Conservation (phyloP, 2,888 invertebrate genomes). For the Drosophila melanosoma region DNA sequence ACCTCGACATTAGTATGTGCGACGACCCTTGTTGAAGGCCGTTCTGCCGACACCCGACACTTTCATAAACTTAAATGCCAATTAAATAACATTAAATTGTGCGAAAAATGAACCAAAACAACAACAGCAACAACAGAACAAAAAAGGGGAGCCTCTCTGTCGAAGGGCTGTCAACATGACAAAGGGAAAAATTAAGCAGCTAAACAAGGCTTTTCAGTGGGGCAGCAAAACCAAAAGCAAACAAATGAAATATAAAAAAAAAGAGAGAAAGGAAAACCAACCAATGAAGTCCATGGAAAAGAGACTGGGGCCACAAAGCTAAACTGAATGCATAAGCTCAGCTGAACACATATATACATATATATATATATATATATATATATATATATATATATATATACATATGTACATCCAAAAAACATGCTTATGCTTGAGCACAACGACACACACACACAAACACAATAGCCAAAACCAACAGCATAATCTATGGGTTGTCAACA, state of each 20-base stretch:
- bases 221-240: conserved; percentile 55
- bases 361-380: neutral
- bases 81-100: conserved; percentile 81
- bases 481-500: conserved; percentile 81
- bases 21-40: conserved; percentile 8
- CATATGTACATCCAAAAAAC: conserved; percentile 28
- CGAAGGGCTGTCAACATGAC: conserved; percentile 77
- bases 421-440: conserved; percentile 46
- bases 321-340: conserved; percentile 70
- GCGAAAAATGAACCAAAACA: conserved; percentile 64
- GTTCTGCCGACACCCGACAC: conserved; percentile 36
- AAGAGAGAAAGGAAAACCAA: conserved; percentile 29
- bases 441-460: conserved; percentile 12
- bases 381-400: neutral
- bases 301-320: conserved; percentile 24
- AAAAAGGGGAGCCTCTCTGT: conserved; percentile 34
- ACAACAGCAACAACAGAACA: conserved; percentile 8
- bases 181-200: conserved; percentile 80
- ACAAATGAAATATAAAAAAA: conserved; percentile 52
- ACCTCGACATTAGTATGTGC: conserved; percentile 48
- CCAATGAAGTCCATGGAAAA: conserved; percentile 38
- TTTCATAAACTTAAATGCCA: conserved; percentile 77
- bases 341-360: conserved; percentile 50
- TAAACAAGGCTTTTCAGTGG: conserved; percentile 69
- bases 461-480: conserved; percentile 75